Percentiles rank a stretch among this genome's conserved stretches.
Evolutionary conservation across 1,140 invertebrate genomes (phyloP).

Genomic region (Tetramorium parvispinum): DNA sequence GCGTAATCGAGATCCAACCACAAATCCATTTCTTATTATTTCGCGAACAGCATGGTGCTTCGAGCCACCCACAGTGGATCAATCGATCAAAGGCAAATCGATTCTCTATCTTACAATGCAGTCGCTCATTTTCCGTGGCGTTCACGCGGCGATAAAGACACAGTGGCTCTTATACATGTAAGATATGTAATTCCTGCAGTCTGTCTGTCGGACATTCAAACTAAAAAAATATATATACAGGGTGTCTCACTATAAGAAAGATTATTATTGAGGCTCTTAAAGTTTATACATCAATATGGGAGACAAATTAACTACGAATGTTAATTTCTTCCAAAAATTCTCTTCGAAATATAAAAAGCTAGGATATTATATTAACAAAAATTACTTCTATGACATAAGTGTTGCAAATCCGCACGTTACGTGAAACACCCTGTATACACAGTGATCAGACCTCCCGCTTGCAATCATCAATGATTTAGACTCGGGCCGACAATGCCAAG

Average conservation of each 20-base stretch:
- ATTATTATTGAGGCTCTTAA: not conserved
- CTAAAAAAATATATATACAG: slow-evolving; percentile 37
- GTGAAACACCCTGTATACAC: slow-evolving; percentile 47
- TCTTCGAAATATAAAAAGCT: not conserved
- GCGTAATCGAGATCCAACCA: slow-evolving; percentile 27
- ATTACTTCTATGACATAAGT: not conserved
- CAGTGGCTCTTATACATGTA: slow-evolving; percentile 43
- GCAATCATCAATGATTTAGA: slow-evolving; percentile 74
- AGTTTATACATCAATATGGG: too few relatives aligned
- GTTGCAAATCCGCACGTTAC: not conserved
- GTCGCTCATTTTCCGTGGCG: slow-evolving; percentile 53
- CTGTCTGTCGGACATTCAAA: slow-evolving; percentile 57
- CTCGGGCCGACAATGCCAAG: slow-evolving; percentile 67
- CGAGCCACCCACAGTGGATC: slow-evolving; percentile 55
- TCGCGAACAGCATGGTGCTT: slow-evolving; percentile 43
- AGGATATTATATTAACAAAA: not conserved
- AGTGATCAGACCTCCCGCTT: slow-evolving; percentile 73
- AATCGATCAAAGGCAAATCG: slow-evolving; percentile 63
- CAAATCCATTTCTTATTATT: slow-evolving; percentile 54
- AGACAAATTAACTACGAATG: not conserved
- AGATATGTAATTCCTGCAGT: slow-evolving; percentile 45
- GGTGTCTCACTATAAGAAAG: slow-evolving; percentile 11
- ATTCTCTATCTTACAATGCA: slow-evolving; percentile 62
- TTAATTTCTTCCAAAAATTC: not conserved
- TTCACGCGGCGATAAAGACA: slow-evolving; percentile 67